Evolutionary conservation across 64 coral and sea anemone genomes (phyloP).

Genomic region (Trachythela sp.): DNA sequence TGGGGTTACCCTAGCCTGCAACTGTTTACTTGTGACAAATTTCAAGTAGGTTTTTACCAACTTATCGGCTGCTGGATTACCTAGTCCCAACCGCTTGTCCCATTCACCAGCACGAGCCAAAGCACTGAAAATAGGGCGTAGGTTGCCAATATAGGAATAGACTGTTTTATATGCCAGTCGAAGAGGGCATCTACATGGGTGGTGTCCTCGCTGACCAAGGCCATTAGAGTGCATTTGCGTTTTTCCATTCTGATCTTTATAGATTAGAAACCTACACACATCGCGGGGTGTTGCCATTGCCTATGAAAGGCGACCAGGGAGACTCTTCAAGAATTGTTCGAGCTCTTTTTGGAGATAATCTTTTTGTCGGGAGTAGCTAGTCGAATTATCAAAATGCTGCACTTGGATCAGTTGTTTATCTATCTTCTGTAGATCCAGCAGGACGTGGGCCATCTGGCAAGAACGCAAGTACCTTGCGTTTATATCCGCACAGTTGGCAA

Average conservation of each 20-base stretch:
- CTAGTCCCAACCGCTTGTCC: background rate
- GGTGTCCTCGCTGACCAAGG: background rate
- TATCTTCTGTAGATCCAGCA: background rate
- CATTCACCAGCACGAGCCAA: background rate
- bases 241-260: background rate
- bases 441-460: no score
- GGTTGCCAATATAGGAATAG: background rate
- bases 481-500: slow-evolving; percentile 43
- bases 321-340: background rate
- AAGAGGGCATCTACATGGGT: background rate
- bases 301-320: background rate
- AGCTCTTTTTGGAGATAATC: background rate
- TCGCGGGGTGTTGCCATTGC: background rate
- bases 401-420: background rate
- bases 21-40: slow-evolving; percentile 31
- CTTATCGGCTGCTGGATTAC: slow-evolving; percentile 19
- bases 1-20: slow-evolving; percentile 19
- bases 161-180: background rate
- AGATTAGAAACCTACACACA: background rate
- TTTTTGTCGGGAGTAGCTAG: background rate
- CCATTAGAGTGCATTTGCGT: background rate
- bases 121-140: background rate
- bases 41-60: slow-evolving; percentile 29
- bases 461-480: background rate
- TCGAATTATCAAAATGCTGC: background rate